Percentiles rank a stretch among this genome's conserved stretches.
Conservation (phyloP, 2,797 vertebrate species). For the Garrulus glandarius region DNA sequence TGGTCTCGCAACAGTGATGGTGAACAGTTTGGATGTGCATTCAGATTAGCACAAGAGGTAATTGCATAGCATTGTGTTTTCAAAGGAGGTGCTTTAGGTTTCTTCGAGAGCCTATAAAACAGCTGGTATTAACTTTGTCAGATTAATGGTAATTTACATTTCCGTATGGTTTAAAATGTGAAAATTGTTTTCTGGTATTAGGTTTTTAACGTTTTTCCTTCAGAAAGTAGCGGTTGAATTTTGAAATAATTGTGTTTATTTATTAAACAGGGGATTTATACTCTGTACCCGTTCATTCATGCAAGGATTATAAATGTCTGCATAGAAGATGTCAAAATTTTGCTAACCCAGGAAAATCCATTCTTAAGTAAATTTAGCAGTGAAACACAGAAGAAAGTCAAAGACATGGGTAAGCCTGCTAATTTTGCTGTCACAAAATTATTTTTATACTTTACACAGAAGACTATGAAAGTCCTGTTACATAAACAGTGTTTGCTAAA, state of each 20-base stretch:
- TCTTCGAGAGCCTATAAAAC: neutral
- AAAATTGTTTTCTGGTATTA: neutral
- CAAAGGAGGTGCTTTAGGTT: neutral
- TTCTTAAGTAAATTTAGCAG: slow-evolving; percentile 91
- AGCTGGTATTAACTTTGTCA: neutral
- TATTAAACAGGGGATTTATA: slow-evolving; percentile 89
- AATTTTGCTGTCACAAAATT: neutral
- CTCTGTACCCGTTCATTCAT: slow-evolving; percentile 91
- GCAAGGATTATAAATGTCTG: slow-evolving; percentile 88
- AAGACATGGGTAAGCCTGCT: slow-evolving; percentile 83
- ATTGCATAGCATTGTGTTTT: neutral
- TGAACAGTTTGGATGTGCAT: slow-evolving; percentile 93
- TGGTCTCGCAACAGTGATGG: slow-evolving; percentile 94
- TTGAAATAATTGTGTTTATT: slow-evolving; percentile 17
- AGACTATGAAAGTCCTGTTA: neutral
- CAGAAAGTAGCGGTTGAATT: neutral
- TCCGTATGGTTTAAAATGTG: neutral
- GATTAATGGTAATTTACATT: neutral
- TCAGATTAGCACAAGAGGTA: slow-evolving; percentile 97
- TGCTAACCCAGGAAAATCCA: slow-evolving; percentile 96
- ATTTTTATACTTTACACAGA: neutral
- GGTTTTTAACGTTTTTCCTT: neutral
- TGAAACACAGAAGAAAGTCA: slow-evolving; percentile 86
- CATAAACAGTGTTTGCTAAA: neutral
- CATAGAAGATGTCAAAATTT: slow-evolving; percentile 91